Base-by-base conservation (phyloP, 2,888 invertebrate genomes). In the Scaptodrosophila latifasciaeformis region DNA sequence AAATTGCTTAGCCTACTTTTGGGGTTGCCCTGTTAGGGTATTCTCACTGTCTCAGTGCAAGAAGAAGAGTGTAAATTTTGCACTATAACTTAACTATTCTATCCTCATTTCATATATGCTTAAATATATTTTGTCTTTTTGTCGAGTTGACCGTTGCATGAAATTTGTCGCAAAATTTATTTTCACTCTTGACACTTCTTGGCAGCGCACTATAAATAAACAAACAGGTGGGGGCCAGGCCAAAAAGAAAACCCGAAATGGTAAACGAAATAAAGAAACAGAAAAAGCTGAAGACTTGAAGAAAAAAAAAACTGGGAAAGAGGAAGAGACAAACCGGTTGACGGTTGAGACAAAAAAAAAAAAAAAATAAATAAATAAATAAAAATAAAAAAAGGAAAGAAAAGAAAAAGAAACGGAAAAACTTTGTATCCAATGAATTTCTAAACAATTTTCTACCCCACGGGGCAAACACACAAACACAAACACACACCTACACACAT, bases 371-470 rank as follows among this genome's bases (percentile, higher is more conserved):
- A 10, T 24, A 7, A 24, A 24, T 5, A 3, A 39, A 37, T 6
- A 13, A 15, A 12, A 29, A 31, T n/a, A 19, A 44, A 49, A 47
- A 21, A 29, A 35, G 44, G n/a, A n/a, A n/a, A n/a, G n/a, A n/a
- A n/a, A 52, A 51, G 35, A 39, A 49, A 12, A 30, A 17, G 31
- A 42, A 44, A 47, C 46, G 46, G 37, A 42, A 49, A 48, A 69
- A 59, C 55, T 62, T 63, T 67, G 62, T 61, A 59, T 49, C 59
- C 71, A 67, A 65, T 71, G 75, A 71, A 71, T 75, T 70, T 67
- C 64, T 58, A 65, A 69, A 52, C 78, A 71, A 69, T 60, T 65
- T 69, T 40, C 57, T 51, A 66, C 56, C 43, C 61, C 63, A n/a
- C 24, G 34, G 49, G 17, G 1, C 17, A 19, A 21, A n/a, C 40